Conservation (phyloP, 30 jellyfish, hydroid and myxozoan species). For the Aurelia sp. region DNA sequence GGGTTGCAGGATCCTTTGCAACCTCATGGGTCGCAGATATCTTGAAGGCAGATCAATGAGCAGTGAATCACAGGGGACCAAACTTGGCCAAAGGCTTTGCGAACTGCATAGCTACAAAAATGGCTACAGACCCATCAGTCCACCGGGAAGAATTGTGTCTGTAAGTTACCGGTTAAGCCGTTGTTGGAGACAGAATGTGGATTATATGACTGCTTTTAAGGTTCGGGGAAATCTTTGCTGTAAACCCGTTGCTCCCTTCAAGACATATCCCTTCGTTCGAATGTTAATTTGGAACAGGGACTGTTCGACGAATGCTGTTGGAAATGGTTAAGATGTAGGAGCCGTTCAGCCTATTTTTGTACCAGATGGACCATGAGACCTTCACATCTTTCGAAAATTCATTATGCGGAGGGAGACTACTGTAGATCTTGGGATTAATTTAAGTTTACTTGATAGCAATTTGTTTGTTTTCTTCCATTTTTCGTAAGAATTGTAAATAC, state of each 20-base stretch:
- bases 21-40: slow-evolving; percentile 59
- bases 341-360: too few relatives aligned
- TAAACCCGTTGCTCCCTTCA: slow-evolving; percentile 65
- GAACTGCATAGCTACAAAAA: slow-evolving; percentile 53
- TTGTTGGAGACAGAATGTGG: slow-evolving; percentile 50
- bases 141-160: slow-evolving; percentile 63
- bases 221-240: slow-evolving; percentile 68
- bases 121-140: slow-evolving; percentile 49
- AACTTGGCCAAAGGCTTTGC: slow-evolving; percentile 68
- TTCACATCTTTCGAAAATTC: too few relatives aligned
- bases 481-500: too few relatives aligned
- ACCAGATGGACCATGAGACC: too few relatives aligned
- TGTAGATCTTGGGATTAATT: too few relatives aligned
- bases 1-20: slow-evolving; percentile 68
- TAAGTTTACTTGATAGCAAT: too few relatives aligned
- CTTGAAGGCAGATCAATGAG: slow-evolving; percentile 38
- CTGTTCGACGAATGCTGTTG: slow-evolving; percentile 16
- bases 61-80: slow-evolving; percentile 62
- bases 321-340: too few relatives aligned
- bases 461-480: too few relatives aligned
- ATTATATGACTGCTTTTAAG: slow-evolving; percentile 37
- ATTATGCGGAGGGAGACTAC: too few relatives aligned
- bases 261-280: slow-evolving; percentile 43
- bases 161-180: slow-evolving; percentile 40
- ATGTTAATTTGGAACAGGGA: slow-evolving; percentile 52